phyloP scores from a whole-genome alignment of 2,113 vertebrate species.

The Pteropus alecto region DNA sequence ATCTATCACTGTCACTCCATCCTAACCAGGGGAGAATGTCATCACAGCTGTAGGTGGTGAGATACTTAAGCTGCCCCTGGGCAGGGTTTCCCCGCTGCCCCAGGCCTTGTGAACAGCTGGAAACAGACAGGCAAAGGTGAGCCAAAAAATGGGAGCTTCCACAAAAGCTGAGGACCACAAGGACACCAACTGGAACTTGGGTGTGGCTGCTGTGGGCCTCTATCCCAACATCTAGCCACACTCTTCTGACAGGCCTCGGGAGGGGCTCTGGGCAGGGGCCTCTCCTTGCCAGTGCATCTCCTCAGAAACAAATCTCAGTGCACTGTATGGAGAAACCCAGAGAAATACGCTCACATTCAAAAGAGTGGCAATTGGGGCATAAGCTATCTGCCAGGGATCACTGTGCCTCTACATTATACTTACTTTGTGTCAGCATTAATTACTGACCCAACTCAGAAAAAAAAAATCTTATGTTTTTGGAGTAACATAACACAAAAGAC shows the following conservation, averaged over 20 bases:
- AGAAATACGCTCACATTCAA: background rate
- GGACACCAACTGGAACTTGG: background rate
- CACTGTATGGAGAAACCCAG: background rate
- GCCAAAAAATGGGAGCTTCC: background rate
- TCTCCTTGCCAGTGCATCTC: background rate
- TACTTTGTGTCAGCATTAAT: background rate
- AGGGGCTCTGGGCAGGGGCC: background rate
- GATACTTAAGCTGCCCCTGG: constrained; percentile 63
- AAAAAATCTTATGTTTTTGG: constrained; percentile 2
- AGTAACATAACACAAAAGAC: constrained; percentile 20
- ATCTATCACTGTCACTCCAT: constrained; percentile 78
- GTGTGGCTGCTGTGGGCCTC: background rate
- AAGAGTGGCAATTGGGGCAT: background rate
- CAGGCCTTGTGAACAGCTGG: constrained; percentile 42
- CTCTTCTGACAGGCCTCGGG: background rate
- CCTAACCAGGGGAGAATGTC: constrained; percentile 74
- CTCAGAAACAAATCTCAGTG: background rate
- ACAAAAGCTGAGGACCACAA: background rate
- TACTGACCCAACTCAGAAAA: background rate
- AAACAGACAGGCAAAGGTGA: constrained; percentile 4
- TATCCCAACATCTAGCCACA: background rate
- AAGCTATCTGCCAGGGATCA: background rate
- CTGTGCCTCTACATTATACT: background rate
- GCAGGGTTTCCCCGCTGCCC: constrained; percentile 38
- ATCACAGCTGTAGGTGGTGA: constrained; percentile 64